Evolutionary conservation across 2,113 vertebrate species (phyloP).

Genomic region (Hydropotes inermis): DNA sequence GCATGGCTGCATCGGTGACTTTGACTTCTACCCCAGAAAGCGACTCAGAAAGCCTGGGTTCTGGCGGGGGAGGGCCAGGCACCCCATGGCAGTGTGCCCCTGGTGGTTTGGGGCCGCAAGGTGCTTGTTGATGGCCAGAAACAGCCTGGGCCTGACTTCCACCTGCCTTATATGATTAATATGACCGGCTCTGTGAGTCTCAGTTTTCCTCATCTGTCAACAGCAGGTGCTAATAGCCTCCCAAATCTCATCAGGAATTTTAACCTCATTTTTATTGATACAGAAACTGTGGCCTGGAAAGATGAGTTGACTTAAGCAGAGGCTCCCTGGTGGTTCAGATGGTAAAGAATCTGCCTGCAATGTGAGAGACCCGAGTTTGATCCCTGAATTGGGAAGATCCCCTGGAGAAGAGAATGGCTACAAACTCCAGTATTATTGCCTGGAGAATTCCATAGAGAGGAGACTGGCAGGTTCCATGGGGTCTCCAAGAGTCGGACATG

Average conservation of each 20-base stretch:
- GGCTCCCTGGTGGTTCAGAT: not conserved
- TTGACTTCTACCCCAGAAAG: not conserved
- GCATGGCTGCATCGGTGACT: rapidly evolving
- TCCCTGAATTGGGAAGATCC: not conserved
- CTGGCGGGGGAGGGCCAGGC: not conserved
- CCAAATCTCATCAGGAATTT: not conserved
- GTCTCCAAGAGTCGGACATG: not conserved
- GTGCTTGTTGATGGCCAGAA: not conserved
- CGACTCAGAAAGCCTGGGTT: rapidly evolving
- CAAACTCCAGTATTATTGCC: not conserved
- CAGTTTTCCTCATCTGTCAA: not conserved
- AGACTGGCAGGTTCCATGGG: not conserved
- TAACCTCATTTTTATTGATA: too few species aligned
- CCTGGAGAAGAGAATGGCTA: not conserved
- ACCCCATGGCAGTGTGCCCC: rapidly evolving
- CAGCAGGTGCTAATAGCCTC: not conserved
- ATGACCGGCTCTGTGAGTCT: not conserved
- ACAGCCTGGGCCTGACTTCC: not conserved
- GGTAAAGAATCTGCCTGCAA: not conserved
- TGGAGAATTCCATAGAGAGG: not conserved
- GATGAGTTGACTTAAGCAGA: not conserved
- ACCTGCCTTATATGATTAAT: not conserved
- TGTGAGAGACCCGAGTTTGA: not conserved
- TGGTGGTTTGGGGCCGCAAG: not conserved
- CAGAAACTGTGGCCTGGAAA: not conserved